A percentile compares a stretch with the other conserved stretches of the same genome.
These are phyloP conservation scores for Palythoa grandis DNA, from an alignment of 92 coral and sea anemone species.

Conservation along the genomic window DNA sequence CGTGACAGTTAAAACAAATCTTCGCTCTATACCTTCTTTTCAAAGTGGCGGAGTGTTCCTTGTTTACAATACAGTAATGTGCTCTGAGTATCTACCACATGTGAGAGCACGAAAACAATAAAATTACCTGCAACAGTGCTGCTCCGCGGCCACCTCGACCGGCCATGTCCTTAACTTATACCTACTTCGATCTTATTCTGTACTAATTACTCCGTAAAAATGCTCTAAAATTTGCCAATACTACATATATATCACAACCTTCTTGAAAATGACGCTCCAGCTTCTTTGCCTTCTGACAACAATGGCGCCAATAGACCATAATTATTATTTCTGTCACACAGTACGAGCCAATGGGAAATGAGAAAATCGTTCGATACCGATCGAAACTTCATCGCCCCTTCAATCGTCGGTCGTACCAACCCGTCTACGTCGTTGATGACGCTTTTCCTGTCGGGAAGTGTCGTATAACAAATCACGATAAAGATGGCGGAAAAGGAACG, in stretches of 20 bases:
- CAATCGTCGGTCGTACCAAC: too few species aligned
- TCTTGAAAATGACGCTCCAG: neutral
- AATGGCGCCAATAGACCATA: constrained; percentile 76
- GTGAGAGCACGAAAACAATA: neutral
- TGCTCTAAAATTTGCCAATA: neutral
- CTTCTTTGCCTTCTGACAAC: neutral
- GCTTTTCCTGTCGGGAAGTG: constrained; percentile 1
- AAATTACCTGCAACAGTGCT: constrained; percentile 87
- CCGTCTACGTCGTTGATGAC: neutral
- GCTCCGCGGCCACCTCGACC: constrained; percentile 99
- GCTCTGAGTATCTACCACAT: neutral
- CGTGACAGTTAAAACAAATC: neutral
- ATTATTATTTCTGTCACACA: constrained; percentile 17
- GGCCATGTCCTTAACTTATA: constrained; percentile 65
- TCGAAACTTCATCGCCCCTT: constrained; percentile 3
- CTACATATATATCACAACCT: constrained; percentile 20
- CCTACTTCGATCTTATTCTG: neutral
- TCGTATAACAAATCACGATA: neutral
- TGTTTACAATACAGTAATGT: neutral
- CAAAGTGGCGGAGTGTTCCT: neutral
- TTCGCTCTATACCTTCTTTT: neutral
- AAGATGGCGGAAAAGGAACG: constrained; percentile 36
- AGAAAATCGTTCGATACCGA: neutral
- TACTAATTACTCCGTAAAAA: neutral
- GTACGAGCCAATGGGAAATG: neutral